These are phyloP conservation scores for Donacobius atricapilla DNA, from an alignment of 2,113 vertebrate species.

Conservation along the genomic window DNA sequence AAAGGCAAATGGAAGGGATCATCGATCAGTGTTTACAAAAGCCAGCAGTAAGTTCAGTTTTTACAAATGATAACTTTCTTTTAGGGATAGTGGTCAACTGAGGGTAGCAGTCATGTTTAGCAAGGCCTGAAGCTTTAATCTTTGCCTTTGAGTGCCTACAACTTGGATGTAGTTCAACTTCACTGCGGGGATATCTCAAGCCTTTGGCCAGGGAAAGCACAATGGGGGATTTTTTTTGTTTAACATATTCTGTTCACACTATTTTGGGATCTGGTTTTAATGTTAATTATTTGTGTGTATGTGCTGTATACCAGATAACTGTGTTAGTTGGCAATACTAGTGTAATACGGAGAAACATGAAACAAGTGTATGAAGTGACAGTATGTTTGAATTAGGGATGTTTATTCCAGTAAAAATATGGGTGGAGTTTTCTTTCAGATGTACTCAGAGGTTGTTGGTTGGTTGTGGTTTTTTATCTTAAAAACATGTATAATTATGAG, in stretches of 20 bases:
- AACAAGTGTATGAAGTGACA: not conserved
- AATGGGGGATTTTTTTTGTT: not conserved
- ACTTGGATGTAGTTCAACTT: not conserved
- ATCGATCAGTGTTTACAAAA: conserved; percentile 93
- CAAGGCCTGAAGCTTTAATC: not conserved
- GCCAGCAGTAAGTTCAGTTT: conserved; percentile 84
- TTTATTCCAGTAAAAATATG: not conserved
- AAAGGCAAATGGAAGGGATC: conserved; percentile 89
- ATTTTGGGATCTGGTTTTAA: not conserved
- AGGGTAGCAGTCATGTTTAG: not conserved
- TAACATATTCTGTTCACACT: fast-evolving
- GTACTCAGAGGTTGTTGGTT: not conserved
- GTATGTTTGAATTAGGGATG: not conserved
- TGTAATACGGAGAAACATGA: not conserved
- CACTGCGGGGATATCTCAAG: not conserved
- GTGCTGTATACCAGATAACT: not conserved
- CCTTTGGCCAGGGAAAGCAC: not conserved
- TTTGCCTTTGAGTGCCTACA: not conserved
- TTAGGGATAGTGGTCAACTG: not conserved
- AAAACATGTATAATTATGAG: not conserved
- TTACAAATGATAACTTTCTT: not conserved
- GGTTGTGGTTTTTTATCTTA: not conserved
- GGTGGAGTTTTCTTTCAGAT: not conserved
- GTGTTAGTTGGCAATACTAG: not conserved
- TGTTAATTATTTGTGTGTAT: not conserved